Evolutionary conservation across 2,888 invertebrate genomes (phyloP), one percentile per base, ranked within the genome.

Genomic region (Myopa tessellatipennis): DNA sequence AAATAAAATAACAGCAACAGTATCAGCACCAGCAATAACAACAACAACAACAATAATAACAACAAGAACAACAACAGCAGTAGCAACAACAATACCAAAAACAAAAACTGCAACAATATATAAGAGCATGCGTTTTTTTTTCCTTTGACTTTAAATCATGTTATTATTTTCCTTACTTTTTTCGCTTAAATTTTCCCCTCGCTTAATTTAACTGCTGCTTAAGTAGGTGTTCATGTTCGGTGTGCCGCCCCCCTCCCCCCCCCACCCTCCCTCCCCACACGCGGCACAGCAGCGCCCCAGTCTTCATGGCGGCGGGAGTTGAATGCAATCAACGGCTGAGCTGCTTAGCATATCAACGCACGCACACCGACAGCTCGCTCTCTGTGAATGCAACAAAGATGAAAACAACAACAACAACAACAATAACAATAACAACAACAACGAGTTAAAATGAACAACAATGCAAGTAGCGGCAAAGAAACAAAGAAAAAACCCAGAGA

Each of bases 151-250:
- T 26, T 63, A 63, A 74, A 63, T 40, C 10, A 55, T 65, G 65
- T 65, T 65, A 36, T 63, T 38, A 16, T 71, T 58, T 50, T 67
- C 12, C n/a, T 34, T 36, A 38, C n/a, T 45, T 16, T 71, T 72
- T 8, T 63, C 34, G 61, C 34, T 65, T 38, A 16, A 65, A 34
- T 72, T 50, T 68, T 70, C 52, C 58, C 52, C 58, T 70, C 12
- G 68, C 63, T 65, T 77, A 68, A 70, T 63, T 71, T 77, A 77
- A 71, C 73, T 73, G 72, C 77, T 60, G 63, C 63, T 65, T 77
- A 77, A 77, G 77, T 74, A 77, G 77, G 69, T 77, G 74, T 74
- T 71, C 77, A 74, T 74, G 77, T 77, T 74, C 68, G n/a, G n/a
- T 36, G 50, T 68, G 50, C 63, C 45, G 63, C 60, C 26, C 34